These are phyloP conservation scores for Eueides isabella DNA, from an alignment of 1,140 invertebrate species.

Conservation along the genomic window DNA sequence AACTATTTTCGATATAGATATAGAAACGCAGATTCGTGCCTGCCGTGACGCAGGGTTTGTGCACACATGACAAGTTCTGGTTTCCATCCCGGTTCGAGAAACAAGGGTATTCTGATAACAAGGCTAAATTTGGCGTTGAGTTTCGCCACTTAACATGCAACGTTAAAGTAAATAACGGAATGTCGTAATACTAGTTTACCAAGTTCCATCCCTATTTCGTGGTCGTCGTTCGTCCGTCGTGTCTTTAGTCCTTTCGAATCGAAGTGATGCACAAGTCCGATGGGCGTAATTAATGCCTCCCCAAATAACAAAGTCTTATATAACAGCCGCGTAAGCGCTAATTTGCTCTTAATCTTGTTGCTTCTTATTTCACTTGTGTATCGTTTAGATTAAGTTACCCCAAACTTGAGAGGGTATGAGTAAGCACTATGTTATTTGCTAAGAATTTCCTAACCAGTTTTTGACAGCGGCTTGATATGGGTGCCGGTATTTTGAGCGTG, in stretches of 20 bases:
- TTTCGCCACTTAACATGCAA: too few relatives aligned
- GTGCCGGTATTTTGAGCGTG: constrained; percentile 40
- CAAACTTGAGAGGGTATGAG: constrained; percentile 24
- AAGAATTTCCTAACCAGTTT: constrained; percentile 26
- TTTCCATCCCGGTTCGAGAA: too few relatives aligned
- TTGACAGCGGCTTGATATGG: constrained; percentile 47
- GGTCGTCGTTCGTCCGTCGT: too few relatives aligned
- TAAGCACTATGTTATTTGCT: constrained; percentile 23
- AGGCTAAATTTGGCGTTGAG: too few relatives aligned
- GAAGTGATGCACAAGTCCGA: background rate
- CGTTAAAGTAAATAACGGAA: too few relatives aligned
- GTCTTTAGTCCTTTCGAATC: background rate
- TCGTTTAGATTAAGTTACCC: constrained; percentile 9
- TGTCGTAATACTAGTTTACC: too few relatives aligned
- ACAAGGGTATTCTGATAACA: too few relatives aligned
- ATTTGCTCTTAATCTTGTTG: constrained; percentile 2
- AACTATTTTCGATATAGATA: too few relatives aligned
- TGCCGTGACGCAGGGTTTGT: too few relatives aligned
- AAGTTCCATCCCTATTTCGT: too few relatives aligned
- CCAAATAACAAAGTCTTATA: background rate
- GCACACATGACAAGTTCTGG: too few relatives aligned
- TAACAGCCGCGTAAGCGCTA: background rate
- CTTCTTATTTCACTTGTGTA: constrained; percentile 6
- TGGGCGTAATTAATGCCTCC: background rate
- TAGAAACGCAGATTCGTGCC: too few relatives aligned